A percentile compares a stretch with the other conserved stretches of the same genome.
Conservation (phyloP, 1,140 invertebrate genomes). For the Panonychus citri region DNA sequence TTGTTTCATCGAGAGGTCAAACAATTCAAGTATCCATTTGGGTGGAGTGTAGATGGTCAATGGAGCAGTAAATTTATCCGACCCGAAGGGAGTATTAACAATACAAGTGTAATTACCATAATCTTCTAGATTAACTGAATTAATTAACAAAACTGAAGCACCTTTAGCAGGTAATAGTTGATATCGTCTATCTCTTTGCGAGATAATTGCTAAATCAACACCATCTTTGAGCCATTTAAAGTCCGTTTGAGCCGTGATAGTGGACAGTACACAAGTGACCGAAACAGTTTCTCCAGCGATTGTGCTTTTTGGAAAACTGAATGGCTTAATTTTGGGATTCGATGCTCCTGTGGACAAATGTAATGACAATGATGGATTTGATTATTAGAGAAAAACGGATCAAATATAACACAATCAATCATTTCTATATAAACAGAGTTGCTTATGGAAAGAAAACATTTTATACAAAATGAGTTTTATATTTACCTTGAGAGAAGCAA, state of each 20-base stretch:
- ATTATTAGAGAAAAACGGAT: no score
- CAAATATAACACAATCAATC: no score
- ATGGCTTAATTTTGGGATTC: constrained; percentile 5
- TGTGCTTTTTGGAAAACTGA: constrained; percentile 11
- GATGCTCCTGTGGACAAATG: background rate
- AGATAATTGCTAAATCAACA: background rate
- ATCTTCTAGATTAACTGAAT: constrained; percentile 57
- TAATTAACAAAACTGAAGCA: constrained; percentile 46
- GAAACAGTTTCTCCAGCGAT: constrained; percentile 9
- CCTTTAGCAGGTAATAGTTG: background rate
- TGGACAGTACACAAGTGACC: constrained; percentile 1
- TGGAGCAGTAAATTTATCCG: constrained; percentile 69
- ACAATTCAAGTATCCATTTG: background rate
- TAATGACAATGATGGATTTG: no score
- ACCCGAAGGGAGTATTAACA: constrained; percentile 64
- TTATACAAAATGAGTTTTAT: no score
- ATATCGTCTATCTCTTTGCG: background rate
- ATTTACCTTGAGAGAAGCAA: no score
- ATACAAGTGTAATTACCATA: constrained; percentile 66
- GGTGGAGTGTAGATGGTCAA: constrained; percentile 36
- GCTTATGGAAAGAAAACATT: no score
- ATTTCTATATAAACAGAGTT: no score
- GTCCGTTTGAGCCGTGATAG: background rate
- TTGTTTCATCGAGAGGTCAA: no score
- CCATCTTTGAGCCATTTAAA: constrained; percentile 25